Evolutionary conservation across 2,113 vertebrate species (phyloP), one percentile per base, ranked within the genome.

Genomic region (Alouatta palliata): DNA sequence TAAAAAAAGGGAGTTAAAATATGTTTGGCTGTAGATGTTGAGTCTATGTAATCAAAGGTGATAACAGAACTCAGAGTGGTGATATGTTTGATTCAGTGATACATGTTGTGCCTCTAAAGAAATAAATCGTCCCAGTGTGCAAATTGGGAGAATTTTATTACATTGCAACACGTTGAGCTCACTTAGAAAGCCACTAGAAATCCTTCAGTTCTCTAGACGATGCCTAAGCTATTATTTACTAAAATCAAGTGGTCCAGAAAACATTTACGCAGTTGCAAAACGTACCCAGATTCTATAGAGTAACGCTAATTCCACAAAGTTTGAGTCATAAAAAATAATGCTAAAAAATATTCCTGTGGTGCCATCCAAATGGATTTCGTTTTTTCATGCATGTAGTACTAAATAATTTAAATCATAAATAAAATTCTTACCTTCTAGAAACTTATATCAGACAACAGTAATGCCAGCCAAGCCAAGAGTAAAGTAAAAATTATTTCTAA

Each of bases 81-180:
- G 75, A 66, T 88, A 81, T 97, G 90, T 96, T 98, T 93, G 76
- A 94, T 95, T 95, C 90, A 92, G 11, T 96, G 21, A 79, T 88
- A 87, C 97, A 61, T 96, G 97, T 96, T 98, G 87, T 97, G 92
- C 43, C 64, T 95, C 97, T 93, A 27, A 94, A 96, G 73, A 97
- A 98, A 97, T 97, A 97, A 98, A 97, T 96, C 94, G 96, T 45
- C 97, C 96, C 85, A 98, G 87, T 95, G 52, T 94, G 54, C 73
- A 96, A 92, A 97, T 56, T 97, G 94, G 96, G 58, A 92, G 94
- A 95, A 97, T 90, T 92, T 92, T 96, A 88, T 97, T 98, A 90
- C 61, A 88, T 85, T 96, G 66, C 85, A 96, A 76, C 66, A 87
- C 94, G 84, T 80, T 75, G 92, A 97, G 66, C 49, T 90, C 70